Base-by-base conservation (phyloP, 2,888 invertebrate species). In the Xylota segnis region DNA sequence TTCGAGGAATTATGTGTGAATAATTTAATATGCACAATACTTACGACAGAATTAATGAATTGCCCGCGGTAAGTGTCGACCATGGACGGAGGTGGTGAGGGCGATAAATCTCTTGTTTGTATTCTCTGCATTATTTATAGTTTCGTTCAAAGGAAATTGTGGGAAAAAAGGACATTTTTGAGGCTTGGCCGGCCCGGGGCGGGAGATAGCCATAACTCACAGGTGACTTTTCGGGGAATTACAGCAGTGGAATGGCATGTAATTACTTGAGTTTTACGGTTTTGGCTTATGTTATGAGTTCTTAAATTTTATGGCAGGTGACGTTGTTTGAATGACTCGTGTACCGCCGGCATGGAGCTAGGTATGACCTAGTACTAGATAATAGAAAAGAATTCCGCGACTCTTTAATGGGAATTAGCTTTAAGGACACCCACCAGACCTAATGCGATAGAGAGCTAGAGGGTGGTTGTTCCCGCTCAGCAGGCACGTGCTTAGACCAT, bases 11-110 rank as follows among this genome's bases (percentile, higher is more conserved):
- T 43, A 14, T 16, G 43, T 43, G 43, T 43, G 43, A 16, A 16
- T 43, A 43, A 43, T 16, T 43, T 43, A 16, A 40, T 40, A 40
- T 40, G 40, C 40, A 40, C 40, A 40, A 40, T 40, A 40, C 40
- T 40, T 40, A 40, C 40, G 43, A 43, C 14, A 43, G 43, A 43
- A 43, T 16, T 14, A 43, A 43, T 43, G 40, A 40, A 40, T 40
- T 40, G 40, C 12, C 40, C 4, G 12, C 12, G 12, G 40, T 12
- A 40, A 40, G 40, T 40, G 40, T n/a, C 12, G 40, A 40, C 40
- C 12, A 40, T 40, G n/a, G 4, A 4, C 40, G 40, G 12, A 10
- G 3, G 10, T 4, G 10, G 40, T 0, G 12, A 40, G n/a, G n/a
- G 40, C 12, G n/a, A 12, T 40, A 40, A 40, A 40, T 40, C 40